Percentiles rank a stretch among this genome's conserved stretches.
phyloP scores from a whole-genome alignment of 2,797 vertebrate genomes.

The Trachurus trachurus region DNA sequence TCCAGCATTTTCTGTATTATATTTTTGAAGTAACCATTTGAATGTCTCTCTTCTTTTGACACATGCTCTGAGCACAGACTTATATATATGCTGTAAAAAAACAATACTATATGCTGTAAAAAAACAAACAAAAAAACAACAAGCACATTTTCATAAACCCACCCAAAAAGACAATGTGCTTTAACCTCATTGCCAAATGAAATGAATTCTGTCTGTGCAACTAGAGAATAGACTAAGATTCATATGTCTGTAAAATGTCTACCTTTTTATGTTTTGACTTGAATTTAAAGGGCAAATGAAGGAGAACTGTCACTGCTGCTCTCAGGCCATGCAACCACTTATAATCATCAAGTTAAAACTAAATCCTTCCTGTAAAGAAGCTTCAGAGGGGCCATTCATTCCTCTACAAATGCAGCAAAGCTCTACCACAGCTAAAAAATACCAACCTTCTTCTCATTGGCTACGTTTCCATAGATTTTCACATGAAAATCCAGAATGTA shows the following conservation, averaged over 20 bases:
- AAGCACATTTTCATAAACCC: not conserved
- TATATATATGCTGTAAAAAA: not conserved
- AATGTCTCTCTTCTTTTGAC: slow-evolving; percentile 11
- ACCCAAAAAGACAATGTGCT: not conserved
- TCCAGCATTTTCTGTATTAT: not conserved
- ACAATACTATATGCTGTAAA: not conserved
- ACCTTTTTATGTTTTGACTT: not conserved
- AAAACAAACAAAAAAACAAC: not conserved
- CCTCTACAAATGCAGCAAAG: not conserved
- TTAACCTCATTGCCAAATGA: not conserved
- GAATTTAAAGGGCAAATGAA: not conserved
- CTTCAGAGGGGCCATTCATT: not conserved
- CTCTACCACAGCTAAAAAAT: not conserved
- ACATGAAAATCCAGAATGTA: not conserved
- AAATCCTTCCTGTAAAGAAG: not conserved
- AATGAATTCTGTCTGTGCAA: not conserved
- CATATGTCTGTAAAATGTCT: not conserved
- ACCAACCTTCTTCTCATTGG: not conserved
- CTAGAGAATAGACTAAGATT: not conserved
- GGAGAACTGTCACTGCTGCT: not conserved
- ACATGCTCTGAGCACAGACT: slow-evolving; percentile 5
- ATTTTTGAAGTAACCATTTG: not conserved
- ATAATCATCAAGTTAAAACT: not conserved
- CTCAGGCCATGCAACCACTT: not conserved
- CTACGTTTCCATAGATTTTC: not conserved